A percentile compares a stretch with the other conserved stretches of the same genome.
phyloP scores from a whole-genome alignment of 2,113 vertebrate genomes.

The Mionectes macconnelli region DNA sequence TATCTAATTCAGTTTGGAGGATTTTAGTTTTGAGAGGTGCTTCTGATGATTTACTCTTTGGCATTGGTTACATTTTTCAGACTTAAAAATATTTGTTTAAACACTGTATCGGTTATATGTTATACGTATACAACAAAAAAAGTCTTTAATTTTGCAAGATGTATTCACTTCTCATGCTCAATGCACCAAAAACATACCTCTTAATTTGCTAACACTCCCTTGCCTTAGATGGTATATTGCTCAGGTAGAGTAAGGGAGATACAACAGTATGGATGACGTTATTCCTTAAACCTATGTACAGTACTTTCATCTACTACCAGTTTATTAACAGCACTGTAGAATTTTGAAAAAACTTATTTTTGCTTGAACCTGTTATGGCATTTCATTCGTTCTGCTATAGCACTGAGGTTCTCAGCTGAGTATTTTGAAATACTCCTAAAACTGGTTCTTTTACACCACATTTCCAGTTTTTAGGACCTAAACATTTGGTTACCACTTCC shows the following conservation, averaged over 20 bases:
- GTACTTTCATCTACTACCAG: not conserved
- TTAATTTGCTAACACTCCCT: not conserved
- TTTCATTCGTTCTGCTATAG: not conserved
- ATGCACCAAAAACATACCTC: not conserved
- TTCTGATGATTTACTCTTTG: not conserved
- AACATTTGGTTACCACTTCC: not conserved
- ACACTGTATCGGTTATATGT: fast-evolving
- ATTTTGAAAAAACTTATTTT: not conserved
- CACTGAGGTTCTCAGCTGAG: not conserved
- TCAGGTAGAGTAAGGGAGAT: not conserved
- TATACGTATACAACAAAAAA: not conserved
- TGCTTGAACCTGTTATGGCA: not conserved
- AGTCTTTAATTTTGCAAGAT: not conserved
- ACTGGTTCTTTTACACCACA: not conserved
- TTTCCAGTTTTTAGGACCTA: not conserved
- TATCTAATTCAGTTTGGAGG: not conserved
- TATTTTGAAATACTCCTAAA: not conserved
- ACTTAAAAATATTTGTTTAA: not conserved
- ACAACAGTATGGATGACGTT: not conserved
- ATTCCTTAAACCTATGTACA: not conserved
- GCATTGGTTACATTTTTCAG: not conserved
- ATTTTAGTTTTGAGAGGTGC: not conserved
- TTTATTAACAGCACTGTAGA: not conserved
- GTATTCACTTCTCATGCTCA: not conserved
- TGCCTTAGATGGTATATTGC: not conserved